Evolutionary conservation across 2,888 invertebrate genomes (phyloP), one percentile per base, ranked within the genome.

Genomic region (Netelia inedita): DNA sequence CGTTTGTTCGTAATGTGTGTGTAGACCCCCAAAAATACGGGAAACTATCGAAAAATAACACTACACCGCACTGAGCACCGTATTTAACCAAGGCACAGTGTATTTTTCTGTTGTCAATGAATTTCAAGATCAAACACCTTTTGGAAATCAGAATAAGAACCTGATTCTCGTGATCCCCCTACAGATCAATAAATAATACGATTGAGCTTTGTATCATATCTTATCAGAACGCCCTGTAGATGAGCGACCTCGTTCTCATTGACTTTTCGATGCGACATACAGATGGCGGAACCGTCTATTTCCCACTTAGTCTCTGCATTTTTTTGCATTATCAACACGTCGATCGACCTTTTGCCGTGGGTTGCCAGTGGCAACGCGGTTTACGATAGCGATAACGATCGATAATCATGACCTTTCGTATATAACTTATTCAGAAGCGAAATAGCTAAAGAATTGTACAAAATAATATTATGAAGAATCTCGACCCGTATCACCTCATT

Each of bases 171-270:
- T 68, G 76, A 81, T 84, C 73, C 63, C 50, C 63, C 50, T 57
- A 28, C 21, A 50, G 78, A 84, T 84, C 84, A 81, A 84, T 84
- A 84, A 79, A 78, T 65, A 69, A 78, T 46, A 72, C 78, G 59
- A 82, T 72, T 68, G 65, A 23, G 16, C 53, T 23, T 21, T 57
- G 16, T 57, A 19, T 8, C 8, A 57, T 19, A 57, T 19, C 1
- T 9, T 19, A 5, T 19, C 57, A 9, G 57, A 46, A 57, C 19
- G 55, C 61, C 50, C 35, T 35, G 61, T 2, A n/a, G 2, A 16
- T 16, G 41, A 21, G 41, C 73, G 76, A 84, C 74, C 74, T 79
- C 72, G 72, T 82, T 82, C 43, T 16, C 14, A 59, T 57, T 8
- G 19, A 57, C 57, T 16, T 57, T 57, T 57, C 19, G 9, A 57